Conservation (phyloP, 92 coral and sea anemone species). For the Phenganax marumi region DNA sequence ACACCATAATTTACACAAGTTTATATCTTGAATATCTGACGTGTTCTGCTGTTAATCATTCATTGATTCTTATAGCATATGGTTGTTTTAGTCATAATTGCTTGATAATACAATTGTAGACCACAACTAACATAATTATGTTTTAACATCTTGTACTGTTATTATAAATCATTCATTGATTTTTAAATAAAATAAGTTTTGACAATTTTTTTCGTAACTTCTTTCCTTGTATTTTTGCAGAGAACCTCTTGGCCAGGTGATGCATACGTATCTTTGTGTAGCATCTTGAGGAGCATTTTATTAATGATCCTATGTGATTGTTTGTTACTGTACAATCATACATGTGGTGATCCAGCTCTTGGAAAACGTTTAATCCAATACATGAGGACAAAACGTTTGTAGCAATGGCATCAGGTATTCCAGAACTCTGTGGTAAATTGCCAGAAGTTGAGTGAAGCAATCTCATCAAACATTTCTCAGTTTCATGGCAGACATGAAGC, state of each 20-base stretch:
- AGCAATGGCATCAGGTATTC: not conserved
- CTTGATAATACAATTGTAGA: not conserved
- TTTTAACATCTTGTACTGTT: not conserved
- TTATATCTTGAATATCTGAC: no score
- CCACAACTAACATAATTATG: not conserved
- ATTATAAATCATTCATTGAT: not conserved
- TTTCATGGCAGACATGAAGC: not conserved
- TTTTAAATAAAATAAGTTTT: not conserved
- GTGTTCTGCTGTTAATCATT: no score
- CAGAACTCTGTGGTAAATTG: not conserved
- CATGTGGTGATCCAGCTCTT: not conserved
- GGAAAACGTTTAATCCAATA: not conserved
- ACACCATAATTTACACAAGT: no score
- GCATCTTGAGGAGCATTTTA: not conserved
- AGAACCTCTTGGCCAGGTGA: not conserved
- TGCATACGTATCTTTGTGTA: slow-evolving; percentile 1
- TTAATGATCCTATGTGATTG: not conserved
- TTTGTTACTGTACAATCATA: not conserved
- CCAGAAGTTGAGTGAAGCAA: not conserved
- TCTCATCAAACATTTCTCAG: slow-evolving; percentile 10
- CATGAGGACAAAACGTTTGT: not conserved
- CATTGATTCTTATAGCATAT: no score
- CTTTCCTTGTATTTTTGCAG: slow-evolving; percentile 2
- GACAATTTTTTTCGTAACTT: not conserved
- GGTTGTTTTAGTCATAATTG: not conserved